Evolutionary conservation across 2,888 invertebrate species (phyloP).

Genomic region (Caenorhabditis drosophilae): DNA sequence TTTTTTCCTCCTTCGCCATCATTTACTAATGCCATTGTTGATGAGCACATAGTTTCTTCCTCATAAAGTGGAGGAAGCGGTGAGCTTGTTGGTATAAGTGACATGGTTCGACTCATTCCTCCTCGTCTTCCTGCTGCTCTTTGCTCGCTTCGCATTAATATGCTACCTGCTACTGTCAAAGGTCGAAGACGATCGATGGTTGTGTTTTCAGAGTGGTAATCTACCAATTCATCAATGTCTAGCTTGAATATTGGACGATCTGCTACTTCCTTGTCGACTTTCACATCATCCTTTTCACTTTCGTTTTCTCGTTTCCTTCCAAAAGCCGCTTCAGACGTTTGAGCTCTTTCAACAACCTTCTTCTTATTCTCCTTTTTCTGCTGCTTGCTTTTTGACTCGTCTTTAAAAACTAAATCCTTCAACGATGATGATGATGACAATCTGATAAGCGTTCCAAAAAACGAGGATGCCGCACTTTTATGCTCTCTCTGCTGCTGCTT

Average conservation of each 20-base stretch:
- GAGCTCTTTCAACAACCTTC: constrained; percentile 2
- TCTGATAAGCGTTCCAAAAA: constrained; percentile 39
- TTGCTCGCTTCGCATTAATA: constrained; percentile 3
- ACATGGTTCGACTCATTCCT: constrained; percentile 49
- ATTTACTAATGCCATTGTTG: constrained; percentile 21
- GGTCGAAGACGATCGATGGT: constrained; percentile 4
- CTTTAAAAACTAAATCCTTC: neutral
- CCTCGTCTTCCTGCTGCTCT: constrained; percentile 7
- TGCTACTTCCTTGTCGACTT: neutral
- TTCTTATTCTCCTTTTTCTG: neutral
- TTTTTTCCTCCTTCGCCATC: constrained; percentile 11
- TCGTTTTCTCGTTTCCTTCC: neutral
- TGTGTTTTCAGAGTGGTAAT: neutral
- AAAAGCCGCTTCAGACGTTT: constrained; percentile 13
- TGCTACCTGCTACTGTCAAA: neutral
- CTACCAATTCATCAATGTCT: neutral
- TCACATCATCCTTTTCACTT: neutral
- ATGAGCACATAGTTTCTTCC: constrained; percentile 22
- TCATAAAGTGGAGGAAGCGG: constrained; percentile 52
- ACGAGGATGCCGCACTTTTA: constrained; percentile 34
- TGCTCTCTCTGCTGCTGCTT: constrained; percentile 15
- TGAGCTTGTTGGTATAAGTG: constrained; percentile 42
- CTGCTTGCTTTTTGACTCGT: no score
- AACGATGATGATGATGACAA: constrained; percentile 6
- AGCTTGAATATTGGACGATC: constrained; percentile 6